Evolutionary conservation across 2,888 invertebrate species (phyloP).

Genomic region (Troides oblongomaculatus): DNA sequence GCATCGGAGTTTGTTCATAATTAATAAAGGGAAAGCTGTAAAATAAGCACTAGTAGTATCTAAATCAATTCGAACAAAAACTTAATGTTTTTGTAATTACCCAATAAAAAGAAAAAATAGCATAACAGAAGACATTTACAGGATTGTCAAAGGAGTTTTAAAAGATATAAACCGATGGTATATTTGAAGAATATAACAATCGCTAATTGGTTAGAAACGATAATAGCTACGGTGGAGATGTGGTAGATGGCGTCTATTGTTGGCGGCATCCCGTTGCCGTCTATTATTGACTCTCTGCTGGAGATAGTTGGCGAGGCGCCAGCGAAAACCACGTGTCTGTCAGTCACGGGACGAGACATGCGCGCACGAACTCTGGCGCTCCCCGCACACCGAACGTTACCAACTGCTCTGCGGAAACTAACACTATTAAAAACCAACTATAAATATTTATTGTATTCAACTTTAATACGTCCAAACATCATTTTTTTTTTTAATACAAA

Average conservation of each 20-base stretch:
- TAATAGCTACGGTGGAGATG: slow-evolving; percentile 9
- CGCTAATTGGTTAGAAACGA: slow-evolving; percentile 10
- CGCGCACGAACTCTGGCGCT: slow-evolving; percentile 49
- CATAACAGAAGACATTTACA: too few species aligned
- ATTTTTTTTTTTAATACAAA: neutral
- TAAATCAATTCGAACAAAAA: too few species aligned
- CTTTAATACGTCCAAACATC: too few species aligned
- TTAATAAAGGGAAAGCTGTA: slow-evolving; percentile 14
- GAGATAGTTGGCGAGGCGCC: slow-evolving; percentile 77
- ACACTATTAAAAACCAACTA: slow-evolving; percentile 1
- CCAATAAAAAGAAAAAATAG: too few species aligned
- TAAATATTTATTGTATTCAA: neutral
- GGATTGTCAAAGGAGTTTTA: too few species aligned
- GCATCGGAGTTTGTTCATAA: neutral
- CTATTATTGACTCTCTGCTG: slow-evolving; percentile 80
- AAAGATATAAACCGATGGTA: neutral
- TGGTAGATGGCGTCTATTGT: slow-evolving; percentile 70
- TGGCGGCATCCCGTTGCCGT: slow-evolving; percentile 77
- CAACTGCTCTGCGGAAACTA: slow-evolving; percentile 20
- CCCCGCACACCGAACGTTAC: slow-evolving; percentile 42
- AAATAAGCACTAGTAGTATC: too few species aligned
- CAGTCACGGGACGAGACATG: slow-evolving; percentile 71
- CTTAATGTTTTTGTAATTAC: too few species aligned
- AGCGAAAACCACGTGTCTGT: slow-evolving; percentile 72
- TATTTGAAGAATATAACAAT: slow-evolving; percentile 9